Percentiles rank a stretch among this genome's conserved stretches.
These are phyloP conservation scores for Paramormyrops kingsleyae DNA, from an alignment of 2,113 vertebrate genomes.

Conservation along the genomic window DNA sequence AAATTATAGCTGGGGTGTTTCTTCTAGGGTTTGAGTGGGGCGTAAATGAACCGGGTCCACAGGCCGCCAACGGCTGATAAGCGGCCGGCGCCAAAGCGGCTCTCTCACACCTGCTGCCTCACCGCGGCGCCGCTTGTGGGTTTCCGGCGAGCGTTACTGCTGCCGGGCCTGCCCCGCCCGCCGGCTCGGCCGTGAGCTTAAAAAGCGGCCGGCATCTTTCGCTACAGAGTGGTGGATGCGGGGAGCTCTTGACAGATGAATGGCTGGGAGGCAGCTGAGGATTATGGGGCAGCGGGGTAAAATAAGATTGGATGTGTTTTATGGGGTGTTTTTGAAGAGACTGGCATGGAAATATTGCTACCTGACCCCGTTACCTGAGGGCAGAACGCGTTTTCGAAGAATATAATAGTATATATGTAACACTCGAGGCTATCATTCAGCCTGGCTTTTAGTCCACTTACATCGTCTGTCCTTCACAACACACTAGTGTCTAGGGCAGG, in stretches of 20 bases:
- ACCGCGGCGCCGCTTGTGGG: background rate
- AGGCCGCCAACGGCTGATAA: background rate
- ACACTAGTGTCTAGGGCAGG: background rate
- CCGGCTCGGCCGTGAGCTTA: background rate
- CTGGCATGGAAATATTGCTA: background rate
- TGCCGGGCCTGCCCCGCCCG: background rate
- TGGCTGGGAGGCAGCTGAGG: background rate
- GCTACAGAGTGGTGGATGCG: background rate
- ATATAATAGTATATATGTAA: slow-evolving; percentile 1
- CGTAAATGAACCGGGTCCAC: background rate
- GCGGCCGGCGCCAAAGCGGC: background rate
- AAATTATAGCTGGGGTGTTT: background rate
- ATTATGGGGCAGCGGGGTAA: background rate
- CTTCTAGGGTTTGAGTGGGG: background rate
- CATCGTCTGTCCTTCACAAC: background rate
- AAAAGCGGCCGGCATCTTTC: background rate
- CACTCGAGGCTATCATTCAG: background rate
- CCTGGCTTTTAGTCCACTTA: background rate
- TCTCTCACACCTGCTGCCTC: background rate
- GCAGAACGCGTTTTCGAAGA: background rate
- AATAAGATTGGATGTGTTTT: slow-evolving; percentile 1
- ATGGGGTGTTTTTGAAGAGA: background rate
- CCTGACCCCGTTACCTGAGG: slow-evolving; percentile 3
- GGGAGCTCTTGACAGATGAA: background rate
- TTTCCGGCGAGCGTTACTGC: background rate